These are phyloP conservation scores for Crepidodera aurea DNA, from an alignment of 2,888 invertebrate species.

Conservation along the genomic window DNA sequence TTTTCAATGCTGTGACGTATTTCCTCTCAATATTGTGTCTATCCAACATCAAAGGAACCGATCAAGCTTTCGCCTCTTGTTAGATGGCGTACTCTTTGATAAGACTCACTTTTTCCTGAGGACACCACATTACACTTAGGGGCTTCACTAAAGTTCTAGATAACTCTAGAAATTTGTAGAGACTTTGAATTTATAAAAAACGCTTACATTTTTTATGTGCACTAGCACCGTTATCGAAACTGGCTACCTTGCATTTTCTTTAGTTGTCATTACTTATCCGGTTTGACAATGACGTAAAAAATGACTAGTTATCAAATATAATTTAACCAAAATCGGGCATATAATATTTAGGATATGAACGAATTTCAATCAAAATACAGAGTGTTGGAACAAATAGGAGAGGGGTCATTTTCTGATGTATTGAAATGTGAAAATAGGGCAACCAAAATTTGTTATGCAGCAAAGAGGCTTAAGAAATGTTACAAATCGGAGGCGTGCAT, in stretches of 20 bases:
- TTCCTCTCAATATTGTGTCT: too few species aligned
- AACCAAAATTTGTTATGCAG: slow-evolving; percentile 67
- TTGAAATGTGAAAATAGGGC: slow-evolving; percentile 69
- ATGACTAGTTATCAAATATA: slow-evolving; percentile 6
- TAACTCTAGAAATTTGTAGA: too few species aligned
- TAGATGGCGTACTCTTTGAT: too few species aligned
- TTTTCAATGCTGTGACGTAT: too few species aligned
- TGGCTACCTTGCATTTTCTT: not conserved
- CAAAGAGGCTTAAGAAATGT: slow-evolving; percentile 69
- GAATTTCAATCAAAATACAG: slow-evolving; percentile 62
- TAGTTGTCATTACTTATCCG: not conserved
- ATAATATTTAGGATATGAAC: slow-evolving; percentile 36
- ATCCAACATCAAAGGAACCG: too few species aligned
- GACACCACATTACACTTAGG: too few species aligned
- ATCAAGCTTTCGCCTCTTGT: too few species aligned
- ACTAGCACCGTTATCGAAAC: not conserved
- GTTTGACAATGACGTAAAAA: slow-evolving; percentile 15
- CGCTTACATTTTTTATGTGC: too few species aligned
- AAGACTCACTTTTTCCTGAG: too few species aligned
- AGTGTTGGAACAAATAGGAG: slow-evolving; percentile 71
- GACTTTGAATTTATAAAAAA: too few species aligned
- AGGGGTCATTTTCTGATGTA: slow-evolving; percentile 76
- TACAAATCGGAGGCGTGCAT: slow-evolving; percentile 65
- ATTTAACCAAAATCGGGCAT: slow-evolving; percentile 5
- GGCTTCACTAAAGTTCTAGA: too few species aligned